Base-by-base conservation (phyloP, 1,140 invertebrate species). In the Caenorhabditis briggsae region DNA sequence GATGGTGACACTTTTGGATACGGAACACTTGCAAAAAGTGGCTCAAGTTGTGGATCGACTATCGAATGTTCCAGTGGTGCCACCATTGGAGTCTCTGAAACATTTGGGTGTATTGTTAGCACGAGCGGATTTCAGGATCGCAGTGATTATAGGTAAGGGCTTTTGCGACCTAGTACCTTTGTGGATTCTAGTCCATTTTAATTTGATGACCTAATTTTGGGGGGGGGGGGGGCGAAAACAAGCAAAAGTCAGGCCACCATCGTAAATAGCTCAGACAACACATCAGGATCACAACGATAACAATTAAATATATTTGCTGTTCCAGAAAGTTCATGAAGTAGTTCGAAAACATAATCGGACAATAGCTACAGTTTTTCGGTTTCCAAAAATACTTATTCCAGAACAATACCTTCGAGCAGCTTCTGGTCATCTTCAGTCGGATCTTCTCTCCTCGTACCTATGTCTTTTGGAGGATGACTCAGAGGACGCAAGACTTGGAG, bases 81-180 rank as follows among this genome's bases (percentile, higher is more conserved):
- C 88, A 16, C 88, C 88, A 20, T 59, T 88, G 82, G 86, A 88
- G 41, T 89, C 86, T 7, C 56, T 88, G 43, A 85, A 86, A 20
- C 88, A 88, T 65, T 23, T 88, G 58, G 88, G 88, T 14, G 65
- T 88, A 2, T 23, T 88, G 1, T 48, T 88, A 7, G 58, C 84
- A 1, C 55, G 65, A 61, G 83, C 43, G 7, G 87, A 88, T 20
- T 55, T 53, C 2, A 53, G 43, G 48, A 78, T 83, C 18, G 53
- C 50, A 0, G 53, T 58, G 25, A 88, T 87, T 70, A 86, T 88
- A 53, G 88, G 88, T 88, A 46, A 48, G 87, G 1, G 33, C 3
- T 2, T 33, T 33, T 33, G 1, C 3, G 33, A 33, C 3, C 3
- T 33, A 33, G 33, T 33, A 33, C 33, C 33, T 33, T 2, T 33